phyloP scores from a whole-genome alignment of 2,113 vertebrate species.

The Bubalus kerabau region DNA sequence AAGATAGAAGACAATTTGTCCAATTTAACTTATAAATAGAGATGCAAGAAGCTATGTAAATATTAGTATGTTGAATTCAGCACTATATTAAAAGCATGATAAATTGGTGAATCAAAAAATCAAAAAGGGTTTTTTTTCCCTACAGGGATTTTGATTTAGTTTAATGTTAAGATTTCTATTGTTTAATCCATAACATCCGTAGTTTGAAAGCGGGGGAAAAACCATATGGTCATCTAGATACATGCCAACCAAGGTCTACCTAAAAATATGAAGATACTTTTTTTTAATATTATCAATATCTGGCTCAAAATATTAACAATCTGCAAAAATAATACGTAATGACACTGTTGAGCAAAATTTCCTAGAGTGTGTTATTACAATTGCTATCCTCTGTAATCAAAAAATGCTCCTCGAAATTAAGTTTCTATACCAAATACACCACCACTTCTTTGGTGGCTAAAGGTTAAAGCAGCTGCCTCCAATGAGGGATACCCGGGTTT shows the following conservation, averaged over 20 bases:
- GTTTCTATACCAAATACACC: neutral
- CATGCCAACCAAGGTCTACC: neutral
- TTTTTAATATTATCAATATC: neutral
- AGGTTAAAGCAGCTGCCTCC: no score
- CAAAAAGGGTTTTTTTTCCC: neutral
- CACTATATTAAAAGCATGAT: neutral
- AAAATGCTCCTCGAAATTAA: neutral
- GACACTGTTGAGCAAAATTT: neutral
- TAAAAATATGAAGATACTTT: neutral
- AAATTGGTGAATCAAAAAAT: neutral
- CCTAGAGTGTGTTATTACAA: neutral
- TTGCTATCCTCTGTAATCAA: neutral
- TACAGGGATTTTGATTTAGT: neutral
- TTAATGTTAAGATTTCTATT: neutral
- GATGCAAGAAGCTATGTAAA: neutral
- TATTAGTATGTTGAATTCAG: neutral
- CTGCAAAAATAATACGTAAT: neutral
- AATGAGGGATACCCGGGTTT: no score
- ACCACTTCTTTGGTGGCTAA: no score
- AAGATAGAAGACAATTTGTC: neutral
- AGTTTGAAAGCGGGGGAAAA: neutral
- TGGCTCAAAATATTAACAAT: neutral
- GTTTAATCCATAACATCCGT: neutral
- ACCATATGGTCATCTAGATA: neutral
- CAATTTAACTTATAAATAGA: neutral